phyloP scores from a whole-genome alignment of 1,140 invertebrate species.

The Caenorhabditis briggsae region DNA sequence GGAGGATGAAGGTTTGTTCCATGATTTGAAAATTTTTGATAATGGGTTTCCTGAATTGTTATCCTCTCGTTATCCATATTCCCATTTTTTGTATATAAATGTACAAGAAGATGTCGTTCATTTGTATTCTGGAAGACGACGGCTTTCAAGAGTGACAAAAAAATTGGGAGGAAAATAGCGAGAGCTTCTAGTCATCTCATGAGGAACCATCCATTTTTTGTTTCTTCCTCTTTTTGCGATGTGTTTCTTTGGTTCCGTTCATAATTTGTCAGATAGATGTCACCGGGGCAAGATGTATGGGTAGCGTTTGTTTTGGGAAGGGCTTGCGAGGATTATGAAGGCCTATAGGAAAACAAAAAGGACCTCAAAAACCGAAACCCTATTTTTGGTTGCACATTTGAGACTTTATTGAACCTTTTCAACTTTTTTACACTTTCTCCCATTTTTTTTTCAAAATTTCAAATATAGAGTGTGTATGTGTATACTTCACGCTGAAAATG shows the following conservation, averaged over 20 bases:
- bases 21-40: background rate
- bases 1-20: constrained; percentile 45
- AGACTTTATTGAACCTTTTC: too few species aligned
- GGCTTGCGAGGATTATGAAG: constrained; percentile 4
- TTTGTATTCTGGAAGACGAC: constrained; percentile 52
- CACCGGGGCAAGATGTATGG: background rate
- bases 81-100: constrained; percentile 4
- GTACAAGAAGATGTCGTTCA: constrained; percentile 22
- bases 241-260: background rate
- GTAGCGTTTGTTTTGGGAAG: background rate
- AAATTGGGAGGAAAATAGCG: background rate
- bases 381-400: background rate
- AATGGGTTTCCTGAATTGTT: background rate
- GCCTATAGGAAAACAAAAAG: background rate
- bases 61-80: background rate
- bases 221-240: background rate
- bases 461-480: constrained; percentile 1
- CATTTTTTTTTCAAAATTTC: background rate
- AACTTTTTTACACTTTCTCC: background rate
- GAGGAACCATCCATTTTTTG: background rate
- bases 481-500: background rate
- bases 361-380: background rate
- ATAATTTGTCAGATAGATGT: constrained; percentile 17
- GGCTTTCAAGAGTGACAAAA: constrained; percentile 36
- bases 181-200: background rate